Evolutionary conservation across 1,140 invertebrate species (phyloP), one percentile per base, ranked within the genome.

Genomic region (Polypedilum pembai): DNA sequence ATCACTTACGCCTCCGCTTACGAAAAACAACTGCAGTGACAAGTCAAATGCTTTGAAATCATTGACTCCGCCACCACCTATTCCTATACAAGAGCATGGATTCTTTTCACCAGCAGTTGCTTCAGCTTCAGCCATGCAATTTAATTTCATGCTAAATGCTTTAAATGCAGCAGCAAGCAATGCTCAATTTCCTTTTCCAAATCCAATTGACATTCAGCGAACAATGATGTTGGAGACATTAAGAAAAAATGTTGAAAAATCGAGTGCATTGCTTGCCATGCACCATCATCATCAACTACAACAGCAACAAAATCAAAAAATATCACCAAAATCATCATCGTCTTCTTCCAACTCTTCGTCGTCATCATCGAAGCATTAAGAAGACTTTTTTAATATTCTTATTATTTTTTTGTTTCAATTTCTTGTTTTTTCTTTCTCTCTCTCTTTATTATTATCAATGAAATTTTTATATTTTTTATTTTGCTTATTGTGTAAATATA

Each of bases 231-330:
- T 69, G 7, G 65, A 69, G 20, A 69, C 65, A 8, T 69, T 69
- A 7, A 69, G 65, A 69, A 18, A 69, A 18, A 69, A 69, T 69
- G 65, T 69, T 10, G 65, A 69, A 18, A 69, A 20, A 69, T 69
- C 65, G 18, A 69, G 18, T 69, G 65, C 65, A 20, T 21, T 69
- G 12, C 20, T 69, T 8, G 65, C 65, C 5, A 69, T 69, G 65
- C 65, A 20, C 18, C 65, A 69, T 69, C 65, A 69, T 18, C 8
- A 18, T 18, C 65, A 69, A 10, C 65, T 18, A 20, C 17, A 20
- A 8, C 65, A 69, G 10, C 65, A 69, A 21, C 65, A 69, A 21
- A 69, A 69, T 69, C 65, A 69, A 69, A 69, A 69, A 21, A 69
- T 15, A 33, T 33, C 24, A 33, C 24, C 24, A 33, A 33, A 33